Conservation (phyloP, 2,113 vertebrate species). For the Spea multiplicata region DNA sequence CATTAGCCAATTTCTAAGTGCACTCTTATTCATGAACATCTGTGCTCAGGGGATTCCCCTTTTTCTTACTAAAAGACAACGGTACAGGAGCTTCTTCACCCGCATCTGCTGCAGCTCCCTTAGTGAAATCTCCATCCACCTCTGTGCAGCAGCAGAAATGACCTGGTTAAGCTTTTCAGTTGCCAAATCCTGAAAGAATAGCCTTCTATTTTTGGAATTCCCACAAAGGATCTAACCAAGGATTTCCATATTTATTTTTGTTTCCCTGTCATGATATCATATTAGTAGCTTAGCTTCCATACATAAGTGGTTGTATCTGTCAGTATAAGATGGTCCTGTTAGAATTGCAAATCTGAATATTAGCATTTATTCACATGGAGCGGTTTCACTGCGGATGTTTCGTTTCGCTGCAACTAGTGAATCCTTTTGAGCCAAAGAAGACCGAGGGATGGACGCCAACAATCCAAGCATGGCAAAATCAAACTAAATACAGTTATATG, state of each 20-base stretch:
- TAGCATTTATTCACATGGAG: not conserved
- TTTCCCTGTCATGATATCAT: slow-evolving; percentile 29
- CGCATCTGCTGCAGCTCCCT: not conserved
- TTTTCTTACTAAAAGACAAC: not conserved
- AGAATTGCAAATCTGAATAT: slow-evolving; percentile 24
- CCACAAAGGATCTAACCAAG: slow-evolving; percentile 15
- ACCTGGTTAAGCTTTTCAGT: slow-evolving; percentile 33
- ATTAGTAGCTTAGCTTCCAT: slow-evolving; percentile 19
- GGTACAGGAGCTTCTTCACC: slow-evolving; percentile 5
- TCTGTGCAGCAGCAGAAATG: slow-evolving; percentile 8
- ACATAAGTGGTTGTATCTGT: slow-evolving; percentile 6
- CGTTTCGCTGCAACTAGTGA: too few species aligned
- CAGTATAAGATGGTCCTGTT: not conserved
- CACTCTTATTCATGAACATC: not conserved
- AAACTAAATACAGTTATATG: too few species aligned
- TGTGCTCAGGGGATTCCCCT: not conserved
- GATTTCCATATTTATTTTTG: slow-evolving; percentile 42
- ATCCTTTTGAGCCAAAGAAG: too few species aligned
- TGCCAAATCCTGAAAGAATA: slow-evolving; percentile 33
- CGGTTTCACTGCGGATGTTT: not conserved
- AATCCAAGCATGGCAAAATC: too few species aligned
- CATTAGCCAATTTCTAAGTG: slow-evolving; percentile 2
- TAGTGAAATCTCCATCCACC: not conserved
- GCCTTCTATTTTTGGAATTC: slow-evolving; percentile 41
- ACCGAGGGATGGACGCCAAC: too few species aligned